Conservation (phyloP, 2,797 vertebrate genomes). For the Sebastes variabilis region DNA sequence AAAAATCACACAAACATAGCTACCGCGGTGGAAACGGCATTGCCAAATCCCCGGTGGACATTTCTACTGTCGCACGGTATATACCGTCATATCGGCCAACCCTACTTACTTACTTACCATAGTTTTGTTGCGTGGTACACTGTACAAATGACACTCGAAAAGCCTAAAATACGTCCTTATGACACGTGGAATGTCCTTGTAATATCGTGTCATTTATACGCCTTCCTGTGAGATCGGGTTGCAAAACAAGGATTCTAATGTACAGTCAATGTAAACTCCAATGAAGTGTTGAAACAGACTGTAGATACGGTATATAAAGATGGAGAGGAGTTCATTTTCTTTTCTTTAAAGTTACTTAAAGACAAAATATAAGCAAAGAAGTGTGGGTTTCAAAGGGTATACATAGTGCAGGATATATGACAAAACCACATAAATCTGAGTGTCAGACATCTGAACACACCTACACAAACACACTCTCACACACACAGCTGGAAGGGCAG, state of each 20-base stretch:
- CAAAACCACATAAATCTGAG: conserved; percentile 19
- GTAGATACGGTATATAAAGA: background rate
- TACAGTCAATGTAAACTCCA: background rate
- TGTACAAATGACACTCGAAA: too few relatives aligned
- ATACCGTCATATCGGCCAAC: too few relatives aligned
- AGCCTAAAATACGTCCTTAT: too few relatives aligned
- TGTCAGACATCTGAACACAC: conserved; percentile 20
- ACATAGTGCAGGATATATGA: conserved; percentile 1
- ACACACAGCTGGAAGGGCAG: conserved; percentile 43
- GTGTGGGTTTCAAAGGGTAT: conserved; percentile 5
- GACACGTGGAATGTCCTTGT: too few relatives aligned
- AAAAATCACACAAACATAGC: too few relatives aligned
- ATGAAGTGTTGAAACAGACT: background rate
- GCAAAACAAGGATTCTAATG: background rate
- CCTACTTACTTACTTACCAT: too few relatives aligned
- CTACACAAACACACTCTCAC: conserved; percentile 16
- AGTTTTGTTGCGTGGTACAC: too few relatives aligned
- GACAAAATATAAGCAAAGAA: background rate
- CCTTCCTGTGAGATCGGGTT: too few relatives aligned
- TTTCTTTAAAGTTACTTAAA: background rate
- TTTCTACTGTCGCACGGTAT: too few relatives aligned
- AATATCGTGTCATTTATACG: too few relatives aligned
- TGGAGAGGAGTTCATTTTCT: background rate
- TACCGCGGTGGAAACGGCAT: too few relatives aligned
- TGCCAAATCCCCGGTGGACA: too few relatives aligned